Base-by-base conservation (phyloP, 2,888 invertebrate species). In the Euspilapteryx auroguttella region DNA sequence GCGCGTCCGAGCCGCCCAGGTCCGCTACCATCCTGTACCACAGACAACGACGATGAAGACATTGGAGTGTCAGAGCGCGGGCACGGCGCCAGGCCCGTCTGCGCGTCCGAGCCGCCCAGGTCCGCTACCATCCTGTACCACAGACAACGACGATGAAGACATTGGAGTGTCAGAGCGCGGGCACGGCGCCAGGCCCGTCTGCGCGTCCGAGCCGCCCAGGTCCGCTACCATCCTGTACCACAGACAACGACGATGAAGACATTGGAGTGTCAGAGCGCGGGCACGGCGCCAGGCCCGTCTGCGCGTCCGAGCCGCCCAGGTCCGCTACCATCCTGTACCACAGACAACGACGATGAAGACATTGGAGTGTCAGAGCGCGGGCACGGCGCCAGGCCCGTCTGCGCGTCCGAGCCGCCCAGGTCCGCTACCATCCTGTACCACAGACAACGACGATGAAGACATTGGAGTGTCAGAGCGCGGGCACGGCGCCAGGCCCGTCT, bases 21-120 rank as follows among this genome's bases (percentile, higher is more conserved):
- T n/a, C n/a, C n/a, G n/a, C n/a, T n/a, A n/a, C n/a, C n/a, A n/a
- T n/a, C n/a, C n/a, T n/a, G n/a, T n/a, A n/a, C n/a, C n/a, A n/a
- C n/a, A n/a, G 51, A 92, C 87, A n/a, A 88, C 87, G 34, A 83
- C 79, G 42, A 91, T 90, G 43, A 92, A 81, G 30, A 92, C 79
- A 55, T 92, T 90, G 36, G 89, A 87, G 46, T 87, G 86, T 8
- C 83, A 84, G 15, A 91, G 68, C 40, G 86, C 83, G 4, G 85
- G 78, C 24, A 86, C 64, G 2, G 87, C 12, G 85, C 82, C 26
- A 87, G 59, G 0, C 86, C 87, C 33, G 86, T 77, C 24, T 81
- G 57, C n/a, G 82, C 51, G 25, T 79, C 65, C n/a, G 29, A 71
- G 51, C 20, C 27, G 49, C 34, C 1, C 58, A n/a, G n/a, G n/a